Percentiles rank a stretch among this genome's conserved stretches.
phyloP scores from a whole-genome alignment of 2,113 vertebrate genomes.

The Elaphurus davidianus region DNA sequence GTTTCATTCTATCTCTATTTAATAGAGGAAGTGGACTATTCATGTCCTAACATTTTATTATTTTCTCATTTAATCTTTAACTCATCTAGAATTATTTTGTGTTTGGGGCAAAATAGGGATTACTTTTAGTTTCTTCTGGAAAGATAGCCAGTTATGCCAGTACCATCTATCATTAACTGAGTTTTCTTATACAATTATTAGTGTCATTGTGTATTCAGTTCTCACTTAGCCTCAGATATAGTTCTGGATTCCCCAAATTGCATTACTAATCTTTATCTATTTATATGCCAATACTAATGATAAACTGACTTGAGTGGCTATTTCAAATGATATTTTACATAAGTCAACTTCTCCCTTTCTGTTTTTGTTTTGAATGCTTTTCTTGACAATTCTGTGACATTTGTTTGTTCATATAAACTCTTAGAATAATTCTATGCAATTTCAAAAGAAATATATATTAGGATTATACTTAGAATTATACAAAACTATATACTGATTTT shows the following conservation, averaged over 20 bases:
- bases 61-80: neutral
- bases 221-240: neutral
- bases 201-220: neutral
- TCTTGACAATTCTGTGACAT: neutral
- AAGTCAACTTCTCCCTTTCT: neutral
- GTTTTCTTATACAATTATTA: neutral
- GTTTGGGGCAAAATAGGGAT: neutral
- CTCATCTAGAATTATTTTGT: neutral
- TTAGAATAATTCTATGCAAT: neutral
- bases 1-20: neutral
- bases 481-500: neutral
- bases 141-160: neutral
- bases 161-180: neutral
- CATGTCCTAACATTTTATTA: neutral
- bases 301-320: neutral
- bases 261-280: neutral
- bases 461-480: neutral
- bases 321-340: neutral
- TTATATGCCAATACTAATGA: neutral
- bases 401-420: neutral
- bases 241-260: neutral
- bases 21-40: neutral
- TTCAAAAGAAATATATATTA: neutral
- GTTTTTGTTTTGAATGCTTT: neutral
- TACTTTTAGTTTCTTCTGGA: neutral